phyloP scores from a whole-genome alignment of 2,113 vertebrate genomes.

The Reinhardtius hippoglossoides region DNA sequence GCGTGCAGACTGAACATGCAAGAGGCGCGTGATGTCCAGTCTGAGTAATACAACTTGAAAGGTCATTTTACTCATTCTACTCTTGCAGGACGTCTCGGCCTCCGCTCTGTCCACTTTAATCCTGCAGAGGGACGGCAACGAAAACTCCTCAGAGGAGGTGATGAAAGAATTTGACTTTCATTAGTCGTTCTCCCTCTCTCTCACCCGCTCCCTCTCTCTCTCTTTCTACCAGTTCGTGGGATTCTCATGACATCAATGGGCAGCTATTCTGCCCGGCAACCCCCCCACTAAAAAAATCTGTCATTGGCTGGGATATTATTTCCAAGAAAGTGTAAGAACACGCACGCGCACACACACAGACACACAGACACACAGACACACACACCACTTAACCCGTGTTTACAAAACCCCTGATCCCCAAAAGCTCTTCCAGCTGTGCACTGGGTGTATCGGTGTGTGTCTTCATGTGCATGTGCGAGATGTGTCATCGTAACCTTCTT shows the following conservation, averaged over 20 bases:
- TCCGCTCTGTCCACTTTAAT: no score
- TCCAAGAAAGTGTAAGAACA: constrained; percentile 62
- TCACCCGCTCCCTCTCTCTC: neutral
- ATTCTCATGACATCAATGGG: constrained; percentile 82
- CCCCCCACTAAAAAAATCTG: constrained; percentile 72
- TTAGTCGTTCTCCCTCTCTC: no score
- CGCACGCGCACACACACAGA: constrained; percentile 22
- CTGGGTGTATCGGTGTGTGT: constrained; percentile 27
- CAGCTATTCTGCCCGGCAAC: constrained; percentile 74
- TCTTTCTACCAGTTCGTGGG: constrained; percentile 25
- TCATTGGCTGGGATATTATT: constrained; percentile 80
- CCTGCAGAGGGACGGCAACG: no score
- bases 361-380: constrained; percentile 14
- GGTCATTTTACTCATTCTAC: no score
- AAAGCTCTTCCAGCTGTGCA: constrained; percentile 80
- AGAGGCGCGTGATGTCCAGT: neutral
- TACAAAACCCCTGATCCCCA: constrained; percentile 72
- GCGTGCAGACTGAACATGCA: neutral
- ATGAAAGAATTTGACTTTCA: no score
- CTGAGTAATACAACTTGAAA: no score
- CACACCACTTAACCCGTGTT: constrained; percentile 68
- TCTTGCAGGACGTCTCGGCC: no score
- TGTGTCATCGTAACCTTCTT: constrained; percentile 69
- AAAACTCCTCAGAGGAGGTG: no score
- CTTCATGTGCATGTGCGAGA: constrained; percentile 42